phyloP scores from a whole-genome alignment of 2,888 invertebrate species.

The Pristionchus entomophagus region DNA sequence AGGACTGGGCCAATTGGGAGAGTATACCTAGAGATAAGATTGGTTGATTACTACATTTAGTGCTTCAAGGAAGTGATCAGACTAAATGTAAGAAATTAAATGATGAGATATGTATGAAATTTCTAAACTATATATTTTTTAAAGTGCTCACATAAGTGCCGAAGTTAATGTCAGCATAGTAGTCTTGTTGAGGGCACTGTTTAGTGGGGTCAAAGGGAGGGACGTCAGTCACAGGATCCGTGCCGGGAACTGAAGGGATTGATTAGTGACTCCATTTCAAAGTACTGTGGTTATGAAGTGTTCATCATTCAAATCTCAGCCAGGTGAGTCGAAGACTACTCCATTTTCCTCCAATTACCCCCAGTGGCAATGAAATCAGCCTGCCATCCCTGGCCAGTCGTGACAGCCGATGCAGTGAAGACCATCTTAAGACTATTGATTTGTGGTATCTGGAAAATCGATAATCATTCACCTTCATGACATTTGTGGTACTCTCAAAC shows the following conservation, averaged over 20 bases:
- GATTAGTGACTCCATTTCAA: not conserved
- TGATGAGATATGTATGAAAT: too few relatives aligned
- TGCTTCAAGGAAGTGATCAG: too few relatives aligned
- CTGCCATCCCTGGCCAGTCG: constrained; percentile 6
- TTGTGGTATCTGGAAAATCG: too few relatives aligned
- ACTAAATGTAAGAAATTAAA: too few relatives aligned
- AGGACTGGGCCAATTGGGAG: constrained; percentile 19
- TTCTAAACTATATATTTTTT: too few relatives aligned
- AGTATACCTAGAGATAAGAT: not conserved
- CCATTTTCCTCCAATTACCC: not conserved
- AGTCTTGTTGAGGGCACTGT: not conserved
- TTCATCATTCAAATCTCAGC: not conserved
- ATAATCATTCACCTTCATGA: not conserved
- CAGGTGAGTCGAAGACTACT: not conserved
- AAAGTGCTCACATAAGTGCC: not conserved
- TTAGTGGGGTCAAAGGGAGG: not conserved
- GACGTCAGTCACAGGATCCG: not conserved
- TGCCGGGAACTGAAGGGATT: not conserved
- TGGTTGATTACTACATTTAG: too few relatives aligned
- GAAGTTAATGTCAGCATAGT: too few relatives aligned
- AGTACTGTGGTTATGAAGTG: not conserved
- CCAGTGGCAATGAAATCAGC: constrained; percentile 13
- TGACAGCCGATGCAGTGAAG: not conserved
- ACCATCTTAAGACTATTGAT: constrained; percentile 1
- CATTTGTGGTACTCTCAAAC: not conserved